Conservation (phyloP, 2,113 vertebrate species). For the Rhynchopsitta pachyrhyncha region DNA sequence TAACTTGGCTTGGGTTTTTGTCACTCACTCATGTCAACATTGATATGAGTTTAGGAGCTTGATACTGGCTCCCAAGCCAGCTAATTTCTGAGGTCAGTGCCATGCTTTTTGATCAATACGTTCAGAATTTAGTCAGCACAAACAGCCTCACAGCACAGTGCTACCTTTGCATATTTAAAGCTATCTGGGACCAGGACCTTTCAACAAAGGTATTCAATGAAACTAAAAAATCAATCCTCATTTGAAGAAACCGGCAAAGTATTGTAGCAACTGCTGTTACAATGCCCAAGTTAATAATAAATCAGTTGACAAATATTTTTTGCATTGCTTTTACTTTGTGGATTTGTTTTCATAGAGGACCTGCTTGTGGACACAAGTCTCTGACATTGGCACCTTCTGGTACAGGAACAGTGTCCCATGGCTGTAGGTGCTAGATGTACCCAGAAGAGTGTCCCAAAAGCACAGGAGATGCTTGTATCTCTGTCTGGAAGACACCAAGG, state of each 20-base stretch:
- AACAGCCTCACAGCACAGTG: background rate
- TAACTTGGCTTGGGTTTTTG: background rate
- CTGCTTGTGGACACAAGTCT: background rate
- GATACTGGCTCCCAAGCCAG: slow-evolving; percentile 7
- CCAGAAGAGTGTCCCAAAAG: background rate
- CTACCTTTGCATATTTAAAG: slow-evolving; percentile 41
- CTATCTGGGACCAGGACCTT: slow-evolving; percentile 32
- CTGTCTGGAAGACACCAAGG: background rate
- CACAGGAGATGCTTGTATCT: background rate
- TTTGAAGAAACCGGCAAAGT: slow-evolving; percentile 8
- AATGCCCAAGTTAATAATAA: background rate
- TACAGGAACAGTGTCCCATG: background rate
- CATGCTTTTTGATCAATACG: background rate
- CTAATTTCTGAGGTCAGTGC: slow-evolving; percentile 23
- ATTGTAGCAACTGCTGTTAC: background rate
- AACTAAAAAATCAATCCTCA: slow-evolving; percentile 39
- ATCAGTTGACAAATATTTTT: background rate
- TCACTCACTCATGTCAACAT: background rate
- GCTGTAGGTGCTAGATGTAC: rapidly evolving
- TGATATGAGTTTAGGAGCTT: background rate
- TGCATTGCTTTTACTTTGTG: background rate
- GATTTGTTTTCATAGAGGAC: background rate
- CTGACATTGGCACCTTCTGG: background rate
- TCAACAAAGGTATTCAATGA: slow-evolving; percentile 24
- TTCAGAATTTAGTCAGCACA: slow-evolving; percentile 49